Evolutionary conservation across 1,140 invertebrate species (phyloP).

Genomic region (Drosophila sproati): DNA sequence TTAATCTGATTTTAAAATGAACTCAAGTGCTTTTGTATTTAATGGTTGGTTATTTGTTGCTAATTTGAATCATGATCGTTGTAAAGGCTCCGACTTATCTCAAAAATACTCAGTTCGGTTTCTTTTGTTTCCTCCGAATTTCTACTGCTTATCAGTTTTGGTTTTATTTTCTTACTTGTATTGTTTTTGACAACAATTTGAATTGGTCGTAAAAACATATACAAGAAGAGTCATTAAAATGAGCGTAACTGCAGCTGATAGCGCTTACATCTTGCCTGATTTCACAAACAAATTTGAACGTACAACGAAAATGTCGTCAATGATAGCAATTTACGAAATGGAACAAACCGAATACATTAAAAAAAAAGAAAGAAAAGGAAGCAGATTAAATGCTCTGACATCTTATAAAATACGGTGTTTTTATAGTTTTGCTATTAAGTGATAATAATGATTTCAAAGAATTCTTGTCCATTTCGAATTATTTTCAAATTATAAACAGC

Average conservation of each 20-base stretch:
- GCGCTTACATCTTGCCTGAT: constrained; percentile 18
- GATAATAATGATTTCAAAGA: too few relatives aligned
- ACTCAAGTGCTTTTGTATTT: background rate
- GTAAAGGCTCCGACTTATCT: background rate
- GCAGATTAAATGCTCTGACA: background rate
- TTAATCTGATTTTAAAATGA: background rate
- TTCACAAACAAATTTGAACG: constrained; percentile 8
- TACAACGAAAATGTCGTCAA: constrained; percentile 20
- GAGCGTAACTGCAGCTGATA: constrained; percentile 40
- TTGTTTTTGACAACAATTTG: constrained; percentile 27
- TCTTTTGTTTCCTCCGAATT: background rate
- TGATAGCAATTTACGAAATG: constrained; percentile 18
- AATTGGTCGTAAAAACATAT: constrained; percentile 61
- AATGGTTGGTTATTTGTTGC: background rate
- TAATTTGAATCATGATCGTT: too few relatives aligned
- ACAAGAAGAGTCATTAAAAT: constrained; percentile 39
- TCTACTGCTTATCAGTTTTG: constrained; percentile 3
- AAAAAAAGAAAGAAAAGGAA: background rate
- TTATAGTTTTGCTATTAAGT: too few relatives aligned
- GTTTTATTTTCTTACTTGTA: background rate
- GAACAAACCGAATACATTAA: background rate
- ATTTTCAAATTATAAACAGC: too few relatives aligned
- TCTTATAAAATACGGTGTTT: background rate
- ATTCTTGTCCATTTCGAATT: too few relatives aligned
- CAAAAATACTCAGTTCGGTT: background rate